Evolutionary conservation across 2,888 invertebrate species (phyloP).

Genomic region (Leptinotarsa peninsularis): DNA sequence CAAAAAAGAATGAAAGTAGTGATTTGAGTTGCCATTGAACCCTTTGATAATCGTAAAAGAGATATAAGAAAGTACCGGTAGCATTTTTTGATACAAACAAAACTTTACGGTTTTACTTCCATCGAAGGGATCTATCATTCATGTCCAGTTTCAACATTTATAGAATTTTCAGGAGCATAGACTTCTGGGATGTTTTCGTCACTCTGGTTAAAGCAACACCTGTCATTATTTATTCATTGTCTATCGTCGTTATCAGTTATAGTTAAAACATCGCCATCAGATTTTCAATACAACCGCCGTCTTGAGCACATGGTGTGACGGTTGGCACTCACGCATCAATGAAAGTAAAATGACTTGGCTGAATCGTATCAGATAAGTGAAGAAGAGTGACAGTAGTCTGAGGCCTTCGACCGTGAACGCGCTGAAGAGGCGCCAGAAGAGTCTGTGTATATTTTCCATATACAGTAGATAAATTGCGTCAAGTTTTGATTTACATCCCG

Average conservation of each 20-base stretch:
- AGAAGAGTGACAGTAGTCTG: constrained; percentile 27
- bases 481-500: constrained; percentile 67
- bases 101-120: no score
- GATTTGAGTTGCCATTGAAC: no score
- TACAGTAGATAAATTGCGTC: constrained; percentile 66
- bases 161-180: no score
- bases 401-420: constrained; percentile 38
- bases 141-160: not conserved
- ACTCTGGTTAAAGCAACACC: not conserved
- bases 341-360: constrained; percentile 17
- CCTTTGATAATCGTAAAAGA: no score
- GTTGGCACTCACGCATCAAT: constrained; percentile 21
- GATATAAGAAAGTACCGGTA: no score
- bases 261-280: not conserved
- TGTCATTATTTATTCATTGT: not conserved
- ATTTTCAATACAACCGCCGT: not conserved
- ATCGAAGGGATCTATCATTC: no score
- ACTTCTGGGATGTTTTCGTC: not conserved
- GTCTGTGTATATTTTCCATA: constrained; percentile 60
- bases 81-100: no score
- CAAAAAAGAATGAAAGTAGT: no score
- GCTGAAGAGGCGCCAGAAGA: constrained; percentile 60
- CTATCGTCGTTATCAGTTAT: not conserved
- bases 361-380: constrained; percentile 20
- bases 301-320: constrained; percentile 4